Evolutionary conservation across 2,113 vertebrate genomes (phyloP).

Genomic region (Fulmarus glacialis): DNA sequence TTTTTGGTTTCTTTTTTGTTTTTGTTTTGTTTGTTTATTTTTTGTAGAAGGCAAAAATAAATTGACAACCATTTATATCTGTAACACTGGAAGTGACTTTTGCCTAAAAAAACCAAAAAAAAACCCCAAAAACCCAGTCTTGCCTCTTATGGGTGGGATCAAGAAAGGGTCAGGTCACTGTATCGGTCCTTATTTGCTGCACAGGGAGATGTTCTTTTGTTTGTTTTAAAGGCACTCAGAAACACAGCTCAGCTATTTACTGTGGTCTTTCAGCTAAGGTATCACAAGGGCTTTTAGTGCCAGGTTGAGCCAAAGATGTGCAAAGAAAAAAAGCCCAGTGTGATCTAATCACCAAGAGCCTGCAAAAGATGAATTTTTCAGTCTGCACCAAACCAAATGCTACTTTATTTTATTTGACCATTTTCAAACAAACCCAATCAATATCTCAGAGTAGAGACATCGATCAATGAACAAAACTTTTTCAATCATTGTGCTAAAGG

Average conservation of each 20-base stretch:
- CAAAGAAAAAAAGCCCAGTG: not conserved
- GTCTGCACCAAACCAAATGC: not conserved
- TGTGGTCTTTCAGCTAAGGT: not conserved
- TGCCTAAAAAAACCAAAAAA: not conserved
- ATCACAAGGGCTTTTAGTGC: conserved; percentile 1
- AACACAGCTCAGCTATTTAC: not conserved
- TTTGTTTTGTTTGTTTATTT: too few relatives aligned
- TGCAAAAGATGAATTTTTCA: conserved; percentile 41
- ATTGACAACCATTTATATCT: not conserved
- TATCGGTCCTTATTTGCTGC: not conserved
- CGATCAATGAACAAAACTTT: conserved; percentile 16
- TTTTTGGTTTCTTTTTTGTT: too few relatives aligned
- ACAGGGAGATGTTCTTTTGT: not conserved
- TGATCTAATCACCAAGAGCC: not conserved
- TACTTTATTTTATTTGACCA: conserved; percentile 43
- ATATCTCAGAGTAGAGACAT: conserved; percentile 30
- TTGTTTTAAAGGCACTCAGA: not conserved
- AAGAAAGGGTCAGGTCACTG: not conserved
- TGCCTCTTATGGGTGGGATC: not conserved
- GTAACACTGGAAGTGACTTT: not conserved
- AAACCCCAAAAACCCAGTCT: too few relatives aligned
- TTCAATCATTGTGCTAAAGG: not conserved
- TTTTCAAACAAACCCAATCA: conserved; percentile 34
- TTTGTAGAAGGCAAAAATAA: not conserved
- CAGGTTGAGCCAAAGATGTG: not conserved